A percentile compares a stretch with the other conserved stretches of the same genome.
These are phyloP conservation scores for Uropsilus gracilis DNA, from an alignment of 2,113 vertebrate species.

Conservation along the genomic window DNA sequence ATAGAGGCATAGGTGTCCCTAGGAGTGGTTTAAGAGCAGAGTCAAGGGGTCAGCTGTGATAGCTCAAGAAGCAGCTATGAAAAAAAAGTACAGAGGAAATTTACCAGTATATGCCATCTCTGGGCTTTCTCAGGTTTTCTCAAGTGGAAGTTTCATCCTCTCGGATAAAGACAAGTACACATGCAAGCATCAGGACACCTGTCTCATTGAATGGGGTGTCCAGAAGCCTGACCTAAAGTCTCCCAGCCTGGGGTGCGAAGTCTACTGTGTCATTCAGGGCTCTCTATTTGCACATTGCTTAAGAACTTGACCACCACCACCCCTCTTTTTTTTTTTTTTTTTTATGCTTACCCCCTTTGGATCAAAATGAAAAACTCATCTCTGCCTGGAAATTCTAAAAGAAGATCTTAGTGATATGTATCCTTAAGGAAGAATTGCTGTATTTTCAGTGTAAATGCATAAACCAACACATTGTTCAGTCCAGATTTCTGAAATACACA, in stretches of 20 bases:
- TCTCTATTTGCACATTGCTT: not conserved
- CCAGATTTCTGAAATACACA: not conserved
- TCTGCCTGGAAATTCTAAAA: not conserved
- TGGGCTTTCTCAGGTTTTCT: not conserved
- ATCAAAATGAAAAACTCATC: conserved; percentile 4
- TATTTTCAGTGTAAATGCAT: conserved; percentile 9
- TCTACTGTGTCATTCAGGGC: not conserved
- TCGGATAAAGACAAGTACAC: not conserved
- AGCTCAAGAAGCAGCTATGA: not conserved
- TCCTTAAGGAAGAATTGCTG: not conserved
- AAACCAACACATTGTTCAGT: not conserved
- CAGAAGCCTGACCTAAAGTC: not conserved
- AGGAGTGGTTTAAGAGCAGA: not conserved
- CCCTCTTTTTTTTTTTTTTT: no score
- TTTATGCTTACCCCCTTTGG: not conserved
- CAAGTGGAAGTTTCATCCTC: not conserved
- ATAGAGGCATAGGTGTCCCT: not conserved
- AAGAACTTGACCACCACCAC: not conserved
- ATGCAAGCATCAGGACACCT: not conserved
- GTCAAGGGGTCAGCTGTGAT: not conserved
- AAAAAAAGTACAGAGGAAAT: not conserved
- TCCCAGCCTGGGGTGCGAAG: not conserved
- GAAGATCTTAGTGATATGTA: not conserved
- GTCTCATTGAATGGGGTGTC: not conserved
- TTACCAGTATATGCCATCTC: not conserved